Conservation (phyloP, 1,140 invertebrate genomes). For the Brachionus asplanchnoidis region DNA sequence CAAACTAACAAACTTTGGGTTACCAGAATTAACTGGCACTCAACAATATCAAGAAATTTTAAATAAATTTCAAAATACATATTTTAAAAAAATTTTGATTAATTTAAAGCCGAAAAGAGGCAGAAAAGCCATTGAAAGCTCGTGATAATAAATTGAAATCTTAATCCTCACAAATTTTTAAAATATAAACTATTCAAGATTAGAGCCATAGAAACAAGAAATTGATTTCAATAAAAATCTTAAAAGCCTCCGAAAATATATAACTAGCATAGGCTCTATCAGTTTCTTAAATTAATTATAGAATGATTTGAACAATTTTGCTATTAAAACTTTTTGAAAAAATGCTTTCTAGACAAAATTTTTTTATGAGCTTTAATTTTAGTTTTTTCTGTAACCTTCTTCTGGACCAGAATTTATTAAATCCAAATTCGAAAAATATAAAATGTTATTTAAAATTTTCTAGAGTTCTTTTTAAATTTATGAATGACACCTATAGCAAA, state of each 20-base stretch:
- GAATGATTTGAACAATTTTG: background rate
- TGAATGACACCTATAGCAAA: background rate
- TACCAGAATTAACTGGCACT: background rate
- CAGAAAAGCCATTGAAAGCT: background rate
- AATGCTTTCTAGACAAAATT: background rate
- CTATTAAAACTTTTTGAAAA: background rate
- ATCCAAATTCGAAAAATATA: too few species aligned
- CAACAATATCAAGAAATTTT: background rate
- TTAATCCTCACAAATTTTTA: background rate
- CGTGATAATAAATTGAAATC: slow-evolving; percentile 6
- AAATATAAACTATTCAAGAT: background rate
- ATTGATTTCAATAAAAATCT: background rate
- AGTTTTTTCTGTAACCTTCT: background rate
- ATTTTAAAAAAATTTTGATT: background rate
- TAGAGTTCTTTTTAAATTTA: background rate
- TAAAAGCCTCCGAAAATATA: background rate
- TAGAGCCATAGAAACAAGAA: slow-evolving; percentile 13
- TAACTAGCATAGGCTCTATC: background rate
- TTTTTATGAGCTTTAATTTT: background rate
- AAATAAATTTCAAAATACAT: background rate
- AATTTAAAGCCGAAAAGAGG: background rate
- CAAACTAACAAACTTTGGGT: background rate
- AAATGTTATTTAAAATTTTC: background rate
- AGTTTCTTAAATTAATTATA: background rate
- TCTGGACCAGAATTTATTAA: background rate